These are phyloP conservation scores for Heterocephalus glaber DNA, from an alignment of 2,113 vertebrate species.

Conservation along the genomic window DNA sequence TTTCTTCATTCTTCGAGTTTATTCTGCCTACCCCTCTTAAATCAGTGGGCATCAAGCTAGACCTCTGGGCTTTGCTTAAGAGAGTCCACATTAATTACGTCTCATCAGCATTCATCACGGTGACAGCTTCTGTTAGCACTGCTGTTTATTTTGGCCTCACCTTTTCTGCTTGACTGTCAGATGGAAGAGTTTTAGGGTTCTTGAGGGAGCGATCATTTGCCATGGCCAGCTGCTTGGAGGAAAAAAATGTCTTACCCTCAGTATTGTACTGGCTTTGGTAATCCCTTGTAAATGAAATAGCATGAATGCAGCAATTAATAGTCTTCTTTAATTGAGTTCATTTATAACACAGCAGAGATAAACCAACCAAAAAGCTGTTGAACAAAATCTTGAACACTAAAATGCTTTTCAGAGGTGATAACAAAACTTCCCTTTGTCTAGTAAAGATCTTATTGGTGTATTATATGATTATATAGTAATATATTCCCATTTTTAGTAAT, in stretches of 20 bases:
- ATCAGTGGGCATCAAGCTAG: slow-evolving; percentile 62
- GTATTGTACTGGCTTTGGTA: neutral
- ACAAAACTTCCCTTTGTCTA: neutral
- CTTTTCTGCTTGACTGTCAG: slow-evolving; percentile 82
- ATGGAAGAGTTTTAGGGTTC: slow-evolving; percentile 67
- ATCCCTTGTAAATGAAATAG: slow-evolving; percentile 73
- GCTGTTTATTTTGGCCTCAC: slow-evolving; percentile 83
- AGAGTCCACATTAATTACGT: slow-evolving; percentile 83
- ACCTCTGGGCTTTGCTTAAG: slow-evolving; percentile 75
- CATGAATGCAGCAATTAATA: slow-evolving; percentile 68
- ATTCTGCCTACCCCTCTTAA: slow-evolving; percentile 48
- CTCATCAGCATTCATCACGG: slow-evolving; percentile 84
- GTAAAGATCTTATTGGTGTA: neutral
- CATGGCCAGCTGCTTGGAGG: slow-evolving; percentile 77
- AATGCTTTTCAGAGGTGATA: neutral
- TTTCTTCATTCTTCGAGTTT: neutral
- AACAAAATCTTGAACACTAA: slow-evolving; percentile 32
- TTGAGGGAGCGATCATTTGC: slow-evolving; percentile 79
- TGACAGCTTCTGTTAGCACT: slow-evolving; percentile 81
- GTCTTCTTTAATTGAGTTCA: slow-evolving; percentile 68
- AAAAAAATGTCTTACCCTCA: neutral
- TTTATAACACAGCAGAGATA: slow-evolving; percentile 60
- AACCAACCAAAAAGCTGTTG: slow-evolving; percentile 51
- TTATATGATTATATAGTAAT: neutral
- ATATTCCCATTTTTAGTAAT: neutral